phyloP scores from a whole-genome alignment of 2,888 invertebrate genomes.

The Phasia obesa region DNA sequence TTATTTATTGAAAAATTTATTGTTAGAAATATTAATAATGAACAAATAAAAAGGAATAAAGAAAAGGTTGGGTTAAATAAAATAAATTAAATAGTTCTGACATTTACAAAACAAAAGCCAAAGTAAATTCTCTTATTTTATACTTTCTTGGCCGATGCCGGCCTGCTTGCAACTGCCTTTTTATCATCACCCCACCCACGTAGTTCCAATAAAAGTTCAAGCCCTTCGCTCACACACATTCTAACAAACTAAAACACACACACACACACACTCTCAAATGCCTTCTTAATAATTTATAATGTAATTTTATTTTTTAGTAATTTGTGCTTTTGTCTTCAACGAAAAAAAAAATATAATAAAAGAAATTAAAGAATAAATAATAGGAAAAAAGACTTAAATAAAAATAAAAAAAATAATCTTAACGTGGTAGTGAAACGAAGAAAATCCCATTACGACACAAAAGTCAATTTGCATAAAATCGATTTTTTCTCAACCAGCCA shows the following conservation, averaged over 20 bases:
- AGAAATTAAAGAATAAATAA: constrained; percentile 71
- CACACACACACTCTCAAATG: constrained; percentile 25
- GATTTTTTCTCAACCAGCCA: constrained; percentile 76
- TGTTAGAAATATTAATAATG: constrained; percentile 43
- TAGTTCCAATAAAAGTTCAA: background rate
- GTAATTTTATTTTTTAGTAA: constrained; percentile 67
- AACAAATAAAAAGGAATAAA: background rate
- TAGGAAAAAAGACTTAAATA: constrained; percentile 43
- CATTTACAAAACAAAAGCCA: background rate
- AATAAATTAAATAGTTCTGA: constrained; percentile 9
- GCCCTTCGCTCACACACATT: background rate
- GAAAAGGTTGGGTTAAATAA: constrained; percentile 3
- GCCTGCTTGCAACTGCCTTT: background rate
- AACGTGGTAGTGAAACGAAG: constrained; percentile 61
- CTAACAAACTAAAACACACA: background rate
- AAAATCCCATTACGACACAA: constrained; percentile 74
- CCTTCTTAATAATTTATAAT: constrained; percentile 68
- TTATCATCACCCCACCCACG: background rate
- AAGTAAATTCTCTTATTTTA: background rate
- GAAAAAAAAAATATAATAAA: constrained; percentile 55
- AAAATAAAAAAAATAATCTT: constrained; percentile 61
- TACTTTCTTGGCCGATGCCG: background rate
- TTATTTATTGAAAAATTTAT: constrained; percentile 42
- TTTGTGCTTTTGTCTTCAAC: constrained; percentile 64
- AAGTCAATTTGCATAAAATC: constrained; percentile 82